These are phyloP conservation scores for Cardiocondyla obscurior DNA, from an alignment of 1,140 invertebrate genomes.

Conservation along the genomic window DNA sequence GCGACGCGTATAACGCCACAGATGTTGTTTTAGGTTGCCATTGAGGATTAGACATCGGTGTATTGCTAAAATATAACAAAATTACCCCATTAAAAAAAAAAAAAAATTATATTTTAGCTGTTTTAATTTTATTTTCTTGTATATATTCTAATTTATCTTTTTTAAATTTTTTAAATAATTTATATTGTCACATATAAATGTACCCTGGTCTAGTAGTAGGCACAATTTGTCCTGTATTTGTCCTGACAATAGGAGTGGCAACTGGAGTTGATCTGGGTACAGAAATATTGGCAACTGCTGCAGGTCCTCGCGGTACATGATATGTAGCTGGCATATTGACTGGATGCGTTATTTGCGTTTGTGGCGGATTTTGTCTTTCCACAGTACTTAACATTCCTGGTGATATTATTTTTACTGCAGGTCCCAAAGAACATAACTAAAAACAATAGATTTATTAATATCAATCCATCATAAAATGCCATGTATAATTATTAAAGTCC, in stretches of 20 bases:
- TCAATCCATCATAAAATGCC: not conserved
- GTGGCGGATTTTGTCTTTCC: slow-evolving; percentile 77
- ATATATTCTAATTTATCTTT: not conserved
- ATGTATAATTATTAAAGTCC: not conserved
- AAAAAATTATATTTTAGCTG: not conserved
- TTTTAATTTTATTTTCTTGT: not conserved
- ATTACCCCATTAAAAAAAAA: not conserved
- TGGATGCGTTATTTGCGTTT: slow-evolving; percentile 64
- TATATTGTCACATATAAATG: slow-evolving; percentile 21
- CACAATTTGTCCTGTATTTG: slow-evolving; percentile 68
- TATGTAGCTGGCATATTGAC: slow-evolving; percentile 81
- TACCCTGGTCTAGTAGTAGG: slow-evolving; percentile 67
- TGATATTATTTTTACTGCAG: slow-evolving; percentile 80
- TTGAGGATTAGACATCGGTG: slow-evolving; percentile 77
- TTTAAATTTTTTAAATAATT: not conserved
- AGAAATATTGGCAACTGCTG: slow-evolving; percentile 83
- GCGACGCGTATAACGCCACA: slow-evolving; percentile 76
- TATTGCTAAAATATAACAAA: slow-evolving; percentile 59
- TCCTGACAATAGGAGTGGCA: slow-evolving; percentile 82
- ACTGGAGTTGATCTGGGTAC: slow-evolving; percentile 81
- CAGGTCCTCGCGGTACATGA: slow-evolving; percentile 81
- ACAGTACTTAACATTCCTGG: slow-evolving; percentile 79
- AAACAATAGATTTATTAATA: slow-evolving; percentile 57
- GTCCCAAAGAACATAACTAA: slow-evolving; percentile 80
- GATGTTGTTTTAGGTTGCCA: slow-evolving; percentile 80